phyloP scores from a whole-genome alignment of 1,140 invertebrate species.

The Berghia stephanieae region DNA sequence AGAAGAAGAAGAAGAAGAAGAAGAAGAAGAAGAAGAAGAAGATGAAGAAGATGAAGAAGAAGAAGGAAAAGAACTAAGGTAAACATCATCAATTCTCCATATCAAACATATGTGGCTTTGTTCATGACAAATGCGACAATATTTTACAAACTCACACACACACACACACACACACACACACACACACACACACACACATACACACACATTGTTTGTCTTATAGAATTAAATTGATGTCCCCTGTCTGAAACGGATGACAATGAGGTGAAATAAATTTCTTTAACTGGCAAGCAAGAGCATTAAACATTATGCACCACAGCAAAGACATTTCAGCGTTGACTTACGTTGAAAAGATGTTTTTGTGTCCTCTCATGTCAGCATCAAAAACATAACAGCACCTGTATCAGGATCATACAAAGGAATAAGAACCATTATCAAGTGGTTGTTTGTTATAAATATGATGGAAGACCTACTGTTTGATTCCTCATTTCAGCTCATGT shows the following conservation, averaged over 20 bases:
- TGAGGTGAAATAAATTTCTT: too few relatives aligned
- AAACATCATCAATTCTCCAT: too few relatives aligned
- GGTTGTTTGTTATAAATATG: background rate
- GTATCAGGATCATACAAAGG: conserved; percentile 4
- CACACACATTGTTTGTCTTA: too few relatives aligned
- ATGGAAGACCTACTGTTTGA: too few relatives aligned
- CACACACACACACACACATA: conserved; percentile 17
- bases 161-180: too few relatives aligned
- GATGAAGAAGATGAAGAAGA: background rate
- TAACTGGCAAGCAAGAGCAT: too few relatives aligned
- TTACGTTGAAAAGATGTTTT: conserved; percentile 26
- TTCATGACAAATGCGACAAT: too few relatives aligned
- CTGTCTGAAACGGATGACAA: background rate
- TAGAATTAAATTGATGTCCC: background rate
- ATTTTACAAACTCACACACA: too few relatives aligned
- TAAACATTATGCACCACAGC: too few relatives aligned
- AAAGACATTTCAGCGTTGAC: too few relatives aligned
- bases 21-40: background rate
- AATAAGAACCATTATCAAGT: background rate
- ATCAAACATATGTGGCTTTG: too few relatives aligned
- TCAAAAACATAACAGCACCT: conserved; percentile 48
- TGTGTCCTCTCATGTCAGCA: conserved; percentile 42
- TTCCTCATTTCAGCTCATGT: too few relatives aligned
- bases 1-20: background rate
- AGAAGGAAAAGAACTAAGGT: background rate